phyloP scores from a whole-genome alignment of 2,888 invertebrate species.

The Calameuta idolon region DNA sequence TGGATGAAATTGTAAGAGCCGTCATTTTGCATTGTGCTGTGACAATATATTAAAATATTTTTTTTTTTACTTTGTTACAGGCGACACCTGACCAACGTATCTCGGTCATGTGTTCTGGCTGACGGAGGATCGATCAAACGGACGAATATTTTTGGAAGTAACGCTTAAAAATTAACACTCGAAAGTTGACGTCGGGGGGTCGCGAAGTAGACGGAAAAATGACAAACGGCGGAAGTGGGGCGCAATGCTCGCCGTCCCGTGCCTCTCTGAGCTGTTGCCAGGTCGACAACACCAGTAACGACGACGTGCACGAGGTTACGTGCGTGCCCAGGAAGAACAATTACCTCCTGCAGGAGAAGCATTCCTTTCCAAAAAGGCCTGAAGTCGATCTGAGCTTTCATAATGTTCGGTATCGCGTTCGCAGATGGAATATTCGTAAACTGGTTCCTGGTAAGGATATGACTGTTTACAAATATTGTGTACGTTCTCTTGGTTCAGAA shows the following conservation, averaged over 20 bases:
- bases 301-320: conserved; percentile 47
- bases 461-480: background rate
- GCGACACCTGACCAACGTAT: background rate
- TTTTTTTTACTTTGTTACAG: background rate
- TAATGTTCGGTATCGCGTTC: conserved; percentile 75
- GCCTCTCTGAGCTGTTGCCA: conserved; percentile 63
- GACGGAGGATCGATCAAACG: background rate
- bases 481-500: background rate
- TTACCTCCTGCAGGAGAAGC: conserved; percentile 59
- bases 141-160: too few species aligned
- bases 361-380: conserved; percentile 71
- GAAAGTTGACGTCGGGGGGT: too few species aligned
- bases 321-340: conserved; percentile 47
- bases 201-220: background rate
- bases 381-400: conserved; percentile 78
- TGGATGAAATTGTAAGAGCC: too few species aligned
- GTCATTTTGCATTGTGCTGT: background rate
- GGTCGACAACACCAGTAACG: conserved; percentile 54
- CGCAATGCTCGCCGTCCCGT: conserved; percentile 57
- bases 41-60: too few species aligned
- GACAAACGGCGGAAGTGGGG: conserved; percentile 16
- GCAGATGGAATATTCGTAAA: conserved; percentile 71
- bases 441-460: conserved; percentile 72
- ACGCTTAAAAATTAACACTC: too few species aligned
- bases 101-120: background rate